Conservation (phyloP, 1,140 invertebrate species). For the Lamellibrachia luymesi region DNA sequence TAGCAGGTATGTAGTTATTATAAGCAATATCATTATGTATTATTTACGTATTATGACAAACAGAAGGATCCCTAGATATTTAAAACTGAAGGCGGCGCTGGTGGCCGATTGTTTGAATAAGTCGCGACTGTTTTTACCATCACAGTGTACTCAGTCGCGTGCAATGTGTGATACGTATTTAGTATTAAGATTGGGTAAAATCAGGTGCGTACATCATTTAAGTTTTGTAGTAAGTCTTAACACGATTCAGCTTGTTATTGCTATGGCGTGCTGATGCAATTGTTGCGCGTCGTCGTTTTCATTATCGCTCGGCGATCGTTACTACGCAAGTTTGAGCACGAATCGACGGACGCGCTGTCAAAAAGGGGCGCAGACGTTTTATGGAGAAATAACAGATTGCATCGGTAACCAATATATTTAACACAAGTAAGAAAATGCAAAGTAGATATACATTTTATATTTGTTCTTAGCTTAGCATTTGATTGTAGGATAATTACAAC, state of each 20-base stretch:
- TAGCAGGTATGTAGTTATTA: too few relatives aligned
- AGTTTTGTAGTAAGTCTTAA: not conserved
- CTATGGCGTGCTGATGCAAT: not conserved
- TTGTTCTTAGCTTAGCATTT: not conserved
- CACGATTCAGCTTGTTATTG: not conserved
- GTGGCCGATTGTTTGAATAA: not conserved
- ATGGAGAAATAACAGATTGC: not conserved
- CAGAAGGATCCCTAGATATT: not conserved
- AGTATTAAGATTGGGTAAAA: not conserved
- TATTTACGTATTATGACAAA: not conserved
- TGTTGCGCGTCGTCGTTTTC: not conserved
- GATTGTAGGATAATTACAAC: not conserved
- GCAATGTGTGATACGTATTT: not conserved
- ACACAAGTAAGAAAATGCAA: not conserved
- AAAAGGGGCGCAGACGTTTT: not conserved
- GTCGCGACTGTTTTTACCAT: not conserved
- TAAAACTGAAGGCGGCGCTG: not conserved
- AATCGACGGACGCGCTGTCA: not conserved
- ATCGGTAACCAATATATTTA: not conserved
- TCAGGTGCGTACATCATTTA: not conserved
- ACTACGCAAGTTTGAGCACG: not conserved
- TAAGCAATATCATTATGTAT: too few relatives aligned
- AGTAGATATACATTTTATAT: not conserved
- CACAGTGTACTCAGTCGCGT: not conserved
- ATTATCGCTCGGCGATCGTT: conserved; percentile 3